A percentile compares a stretch with the other conserved stretches of the same genome.
Evolutionary conservation across 2,888 invertebrate species (phyloP).

Genomic region (Julus scandinavius): DNA sequence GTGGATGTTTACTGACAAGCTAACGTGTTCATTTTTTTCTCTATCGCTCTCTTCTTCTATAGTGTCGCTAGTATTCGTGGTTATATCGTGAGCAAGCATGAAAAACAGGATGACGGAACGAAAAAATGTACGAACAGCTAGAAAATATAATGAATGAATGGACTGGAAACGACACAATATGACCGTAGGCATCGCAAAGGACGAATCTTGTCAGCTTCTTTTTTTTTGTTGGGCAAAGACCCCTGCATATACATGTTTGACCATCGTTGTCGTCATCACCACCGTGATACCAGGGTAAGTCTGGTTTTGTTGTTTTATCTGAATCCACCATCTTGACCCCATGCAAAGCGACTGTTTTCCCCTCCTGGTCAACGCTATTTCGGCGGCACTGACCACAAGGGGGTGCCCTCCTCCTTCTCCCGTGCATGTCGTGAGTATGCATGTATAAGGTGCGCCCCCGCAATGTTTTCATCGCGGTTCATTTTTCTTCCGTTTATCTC

Average conservation of each 20-base stretch:
- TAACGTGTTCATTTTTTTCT: conserved; percentile 12
- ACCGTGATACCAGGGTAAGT: background rate
- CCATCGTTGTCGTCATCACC: conserved; percentile 11
- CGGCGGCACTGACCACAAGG: conserved; percentile 19
- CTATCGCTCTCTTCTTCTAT: background rate
- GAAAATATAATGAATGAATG: background rate
- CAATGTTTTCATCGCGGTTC: background rate
- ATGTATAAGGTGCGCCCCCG: too few relatives aligned
- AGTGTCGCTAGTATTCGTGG: background rate
- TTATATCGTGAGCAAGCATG: background rate
- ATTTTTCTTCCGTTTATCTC: background rate
- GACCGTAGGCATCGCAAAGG: background rate
- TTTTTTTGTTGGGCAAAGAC: background rate
- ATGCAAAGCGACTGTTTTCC: too few relatives aligned
- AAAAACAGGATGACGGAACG: background rate
- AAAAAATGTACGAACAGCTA: background rate
- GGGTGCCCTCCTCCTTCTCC: background rate
- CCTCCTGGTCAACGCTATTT: background rate
- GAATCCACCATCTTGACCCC: background rate
- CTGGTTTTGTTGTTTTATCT: background rate
- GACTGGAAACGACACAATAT: background rate
- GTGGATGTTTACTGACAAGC: background rate
- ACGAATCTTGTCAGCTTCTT: background rate
- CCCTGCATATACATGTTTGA: background rate
- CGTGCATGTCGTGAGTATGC: background rate